These are phyloP conservation scores for Agapornis canus DNA, from an alignment of 2,797 vertebrate genomes.

Conservation along the genomic window DNA sequence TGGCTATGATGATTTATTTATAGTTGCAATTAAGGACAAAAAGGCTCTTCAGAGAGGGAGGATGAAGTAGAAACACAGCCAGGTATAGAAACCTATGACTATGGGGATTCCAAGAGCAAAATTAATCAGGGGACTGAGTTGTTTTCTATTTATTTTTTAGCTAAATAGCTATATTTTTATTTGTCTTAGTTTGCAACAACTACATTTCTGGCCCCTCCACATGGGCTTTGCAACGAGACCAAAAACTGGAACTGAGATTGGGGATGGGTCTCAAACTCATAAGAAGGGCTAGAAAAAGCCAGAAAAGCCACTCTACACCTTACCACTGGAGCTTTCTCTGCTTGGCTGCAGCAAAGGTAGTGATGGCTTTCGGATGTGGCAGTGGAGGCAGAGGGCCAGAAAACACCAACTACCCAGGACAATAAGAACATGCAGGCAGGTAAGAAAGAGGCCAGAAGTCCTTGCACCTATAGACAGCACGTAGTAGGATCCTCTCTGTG, in stretches of 20 bases:
- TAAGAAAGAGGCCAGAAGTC: background rate
- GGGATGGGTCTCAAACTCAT: background rate
- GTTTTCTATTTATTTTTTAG: constrained; percentile 28
- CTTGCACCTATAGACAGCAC: background rate
- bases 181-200: constrained; percentile 16
- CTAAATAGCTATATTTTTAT: constrained; percentile 35
- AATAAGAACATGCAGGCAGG: background rate
- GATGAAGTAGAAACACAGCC: constrained; percentile 61
- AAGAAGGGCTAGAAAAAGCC: background rate
- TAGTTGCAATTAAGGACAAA: constrained; percentile 71
- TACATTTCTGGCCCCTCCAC: background rate
- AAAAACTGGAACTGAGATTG: background rate
- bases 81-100: constrained; percentile 62
- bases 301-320: background rate
- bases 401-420: background rate
- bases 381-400: background rate
- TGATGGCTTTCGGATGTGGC: background rate
- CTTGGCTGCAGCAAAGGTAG: background rate
- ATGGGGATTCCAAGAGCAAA: constrained; percentile 65
- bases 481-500: background rate
- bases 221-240: background rate
- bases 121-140: constrained; percentile 48
- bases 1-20: constrained; percentile 69
- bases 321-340: background rate
- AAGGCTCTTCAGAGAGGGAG: constrained; percentile 63